Conservation (phyloP, 2,797 vertebrate genomes). For the Sardinella longiceps region DNA sequence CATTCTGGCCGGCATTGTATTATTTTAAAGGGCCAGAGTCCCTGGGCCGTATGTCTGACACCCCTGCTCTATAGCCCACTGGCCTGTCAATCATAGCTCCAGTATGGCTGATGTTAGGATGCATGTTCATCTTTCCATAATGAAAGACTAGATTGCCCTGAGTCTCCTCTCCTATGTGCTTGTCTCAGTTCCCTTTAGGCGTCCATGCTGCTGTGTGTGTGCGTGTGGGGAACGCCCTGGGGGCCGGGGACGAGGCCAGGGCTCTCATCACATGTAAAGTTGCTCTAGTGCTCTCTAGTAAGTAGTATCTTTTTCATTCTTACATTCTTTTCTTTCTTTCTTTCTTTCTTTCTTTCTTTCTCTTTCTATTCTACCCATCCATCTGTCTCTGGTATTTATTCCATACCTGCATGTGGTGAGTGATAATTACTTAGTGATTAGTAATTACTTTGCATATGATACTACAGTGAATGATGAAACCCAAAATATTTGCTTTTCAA, state of each 20-base stretch:
- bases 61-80: too few relatives aligned
- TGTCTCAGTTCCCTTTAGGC: slow-evolving; percentile 82
- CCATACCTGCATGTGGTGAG: neutral
- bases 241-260: slow-evolving; percentile 78
- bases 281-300: slow-evolving; percentile 78
- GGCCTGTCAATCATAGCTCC: too few relatives aligned
- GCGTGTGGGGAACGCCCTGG: slow-evolving; percentile 91
- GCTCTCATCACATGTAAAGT: slow-evolving; percentile 81
- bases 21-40: too few relatives aligned
- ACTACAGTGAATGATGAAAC: slow-evolving; percentile 13
- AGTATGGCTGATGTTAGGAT: too few relatives aligned
- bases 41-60: too few relatives aligned
- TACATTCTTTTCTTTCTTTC: neutral
- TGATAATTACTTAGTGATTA: too few relatives aligned
- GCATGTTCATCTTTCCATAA: neutral
- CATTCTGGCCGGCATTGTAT: too few relatives aligned
- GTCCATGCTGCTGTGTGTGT: slow-evolving; percentile 82
- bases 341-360: neutral
- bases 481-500: slow-evolving; percentile 32
- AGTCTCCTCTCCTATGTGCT: neutral
- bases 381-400: neutral
- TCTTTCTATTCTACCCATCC: neutral
- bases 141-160: too few relatives aligned
- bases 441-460: neutral
- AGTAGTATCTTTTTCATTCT: slow-evolving; percentile 35